Conservation (phyloP, 2,113 vertebrate species). For the Pagrus major region DNA sequence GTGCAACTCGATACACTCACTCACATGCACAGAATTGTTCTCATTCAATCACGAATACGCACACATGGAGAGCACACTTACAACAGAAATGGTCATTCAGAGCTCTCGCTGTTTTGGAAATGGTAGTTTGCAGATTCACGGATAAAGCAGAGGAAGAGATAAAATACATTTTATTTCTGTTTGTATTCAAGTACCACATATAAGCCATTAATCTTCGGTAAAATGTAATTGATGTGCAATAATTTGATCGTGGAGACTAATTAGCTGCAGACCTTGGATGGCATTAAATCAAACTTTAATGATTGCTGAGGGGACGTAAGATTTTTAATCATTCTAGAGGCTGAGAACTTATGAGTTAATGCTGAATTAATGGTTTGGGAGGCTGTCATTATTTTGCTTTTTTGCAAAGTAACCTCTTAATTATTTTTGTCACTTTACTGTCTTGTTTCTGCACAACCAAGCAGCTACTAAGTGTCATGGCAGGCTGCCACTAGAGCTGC, state of each 20-base stretch:
- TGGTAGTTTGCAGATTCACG: neutral
- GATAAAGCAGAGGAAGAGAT: neutral
- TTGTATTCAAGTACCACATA: neutral
- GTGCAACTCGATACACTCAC: conserved; percentile 57
- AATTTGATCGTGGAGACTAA: conserved; percentile 21
- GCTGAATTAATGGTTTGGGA: conserved; percentile 12
- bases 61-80: neutral
- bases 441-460: neutral
- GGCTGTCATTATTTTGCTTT: neutral
- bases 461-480: neutral
- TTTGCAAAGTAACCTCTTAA: neutral
- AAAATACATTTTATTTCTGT: neutral
- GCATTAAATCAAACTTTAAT: conserved; percentile 49
- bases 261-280: conserved; percentile 24
- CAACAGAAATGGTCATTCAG: neutral
- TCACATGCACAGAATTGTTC: conserved; percentile 53
- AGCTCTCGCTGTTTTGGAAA: neutral
- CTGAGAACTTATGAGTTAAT: neutral
- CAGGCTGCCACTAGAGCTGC: neutral
- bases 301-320: neutral
- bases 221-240: conserved; percentile 15
- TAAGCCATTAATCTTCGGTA: conserved; percentile 21
- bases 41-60: conserved; percentile 36
- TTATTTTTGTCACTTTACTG: neutral
- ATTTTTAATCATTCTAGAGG: conserved; percentile 12